Evolutionary conservation across 2,113 vertebrate species (phyloP), one percentile per base, ranked within the genome.

Genomic region (Hydropotes inermis): DNA sequence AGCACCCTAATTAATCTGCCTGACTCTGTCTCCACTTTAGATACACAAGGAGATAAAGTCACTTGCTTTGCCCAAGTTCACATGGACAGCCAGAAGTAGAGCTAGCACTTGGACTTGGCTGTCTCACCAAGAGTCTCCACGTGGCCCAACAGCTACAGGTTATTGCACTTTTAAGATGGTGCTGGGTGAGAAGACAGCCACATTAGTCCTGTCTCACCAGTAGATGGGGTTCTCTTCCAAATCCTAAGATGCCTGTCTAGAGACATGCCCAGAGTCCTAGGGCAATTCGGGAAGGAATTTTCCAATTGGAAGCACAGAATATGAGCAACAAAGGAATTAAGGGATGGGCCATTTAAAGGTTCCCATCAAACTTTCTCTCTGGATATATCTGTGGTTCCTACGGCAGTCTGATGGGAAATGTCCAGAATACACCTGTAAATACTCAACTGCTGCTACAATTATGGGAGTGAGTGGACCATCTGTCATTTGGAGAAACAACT

Each of bases 371-470:
- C 10, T 27, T 87, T 92, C 55, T 89, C n/a, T 95, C 85, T 92
- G 52, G 19, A 74, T 78, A 13, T 78, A 86, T 83, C n/a, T 45
- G n/a, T 67, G 54, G 27, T 97, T 97, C 93, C 55, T 70, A 96
- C 12, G 7, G 70, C 74, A 90, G 43, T 79, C 15, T 61, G 28
- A 82, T 74, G 52, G 57, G 23, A 57, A 83, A 95, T 91, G 64
- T 83, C 54, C 60, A 95, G 82, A 93, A 93, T 95, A 86, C 89
- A 98, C 95, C 82, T 97, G 95, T 97, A 87, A 97, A 94, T 96
- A 97, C 61, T 97, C 93, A 97, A 70, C 36, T 94, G 58, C 30
- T 95, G 90, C 85, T 36, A 6, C 70, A 97, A 87, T 97, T 97
- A 97, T 60, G 79, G 76, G 83, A 90, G 55, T 87, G 85, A 97